Base-by-base conservation (phyloP, 2,113 vertebrate genomes). In the Taxidea taxus region DNA sequence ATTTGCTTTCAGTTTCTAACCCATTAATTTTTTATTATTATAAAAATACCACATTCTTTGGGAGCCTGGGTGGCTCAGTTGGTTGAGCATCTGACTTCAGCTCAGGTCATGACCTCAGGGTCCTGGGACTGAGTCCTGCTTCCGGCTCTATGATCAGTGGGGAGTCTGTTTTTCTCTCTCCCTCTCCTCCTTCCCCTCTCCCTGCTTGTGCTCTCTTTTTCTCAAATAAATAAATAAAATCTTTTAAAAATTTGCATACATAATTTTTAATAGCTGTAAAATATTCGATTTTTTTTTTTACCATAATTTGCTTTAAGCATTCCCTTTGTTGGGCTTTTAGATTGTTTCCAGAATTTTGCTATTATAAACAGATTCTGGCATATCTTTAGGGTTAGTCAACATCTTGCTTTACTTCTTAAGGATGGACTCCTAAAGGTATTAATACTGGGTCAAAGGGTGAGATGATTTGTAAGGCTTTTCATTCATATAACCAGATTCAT, bases 191-290 rank as follows among this genome's bases (percentile, higher is more conserved):
- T 68, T 9, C 66, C 66, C 34, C 34, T n/a, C 34, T n/a, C 4
- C n/a, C 66, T 68, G 34, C 18, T 37, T 68, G 34, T 68, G 34
- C 34, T 68, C 6, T 68, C n/a, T 54, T 54, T 54, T 54, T n/a
- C 64, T 68, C 4, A 66, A 66, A n/a, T 9, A 68, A 68, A 37
- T 68, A n/a, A 68, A 68, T 68, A 20, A 68, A 68, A 68, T 68
- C 66, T 68, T n/a, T 4, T 37, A 85, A 85, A 84, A 78, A 78
- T 72, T 70, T 87, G 10, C 56, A 70, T 47, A 20, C 29, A 80
- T 87, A 77, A 42, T 64, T 91, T 91, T 90, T 72, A 86, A 90
- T 42, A 90, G 25, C 31, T 83, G 5, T 49, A 82, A 92, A 97
- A 87, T 62, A 56, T 39, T 25, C 27, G 4, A 31, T 83, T 47